Percentiles rank a stretch among this genome's conserved stretches.
Evolutionary conservation across 2,797 vertebrate species (phyloP).

Genomic region (Dallia pectoralis): DNA sequence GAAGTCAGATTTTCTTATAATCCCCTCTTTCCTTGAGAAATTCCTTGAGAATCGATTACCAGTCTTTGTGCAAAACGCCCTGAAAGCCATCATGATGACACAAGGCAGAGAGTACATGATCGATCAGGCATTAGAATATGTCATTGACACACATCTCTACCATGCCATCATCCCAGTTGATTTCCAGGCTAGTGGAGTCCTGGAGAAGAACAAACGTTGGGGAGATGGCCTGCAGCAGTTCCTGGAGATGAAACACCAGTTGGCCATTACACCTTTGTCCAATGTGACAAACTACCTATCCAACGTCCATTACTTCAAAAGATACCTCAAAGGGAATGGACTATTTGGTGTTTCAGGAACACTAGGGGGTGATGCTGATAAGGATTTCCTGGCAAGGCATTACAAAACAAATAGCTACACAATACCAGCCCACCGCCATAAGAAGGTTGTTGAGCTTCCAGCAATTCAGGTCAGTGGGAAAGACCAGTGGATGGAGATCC

Average conservation of each 20-base stretch:
- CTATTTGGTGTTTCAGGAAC: no score
- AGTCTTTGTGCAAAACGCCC: conserved; percentile 42
- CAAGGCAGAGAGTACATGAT: conserved; percentile 45
- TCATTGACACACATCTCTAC: conserved; percentile 2
- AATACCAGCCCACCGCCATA: no score
- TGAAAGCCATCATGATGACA: conserved; percentile 48
- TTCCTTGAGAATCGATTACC: conserved; percentile 33
- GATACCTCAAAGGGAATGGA: no score
- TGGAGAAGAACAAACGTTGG: conserved; percentile 58
- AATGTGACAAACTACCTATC: no score
- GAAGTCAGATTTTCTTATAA: conserved; percentile 4
- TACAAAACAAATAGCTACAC: no score
- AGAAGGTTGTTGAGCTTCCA: no score
- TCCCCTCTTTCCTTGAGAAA: conserved; percentile 38
- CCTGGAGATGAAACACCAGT: conserved; percentile 57
- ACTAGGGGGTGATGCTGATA: no score
- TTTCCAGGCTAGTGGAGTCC: conserved; percentile 53
- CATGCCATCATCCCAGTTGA: conserved; percentile 47
- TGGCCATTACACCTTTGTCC: conserved; percentile 45
- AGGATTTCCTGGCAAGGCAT: no score
- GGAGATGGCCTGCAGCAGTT: no score
- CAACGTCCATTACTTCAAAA: no score
- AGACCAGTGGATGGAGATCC: conserved; percentile 21
- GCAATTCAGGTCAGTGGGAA: no score
- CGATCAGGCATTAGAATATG: not conserved